Base-by-base conservation (phyloP, 64 coral and sea anemone genomes). In the Anthopleura sola region DNA sequence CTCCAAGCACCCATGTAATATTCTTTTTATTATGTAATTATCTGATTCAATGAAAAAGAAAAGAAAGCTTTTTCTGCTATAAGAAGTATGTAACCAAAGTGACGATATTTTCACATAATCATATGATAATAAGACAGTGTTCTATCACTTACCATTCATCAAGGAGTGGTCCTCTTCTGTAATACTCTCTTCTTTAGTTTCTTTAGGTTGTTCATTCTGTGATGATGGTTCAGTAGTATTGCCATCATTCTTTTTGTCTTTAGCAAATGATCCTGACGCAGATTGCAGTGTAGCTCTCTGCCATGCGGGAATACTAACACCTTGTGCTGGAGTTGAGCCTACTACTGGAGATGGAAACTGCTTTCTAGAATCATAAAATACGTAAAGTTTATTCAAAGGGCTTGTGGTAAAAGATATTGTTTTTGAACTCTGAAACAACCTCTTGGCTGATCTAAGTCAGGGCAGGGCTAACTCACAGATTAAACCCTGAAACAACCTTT, bases 301-400 rank as follows among this genome's bases (percentile, higher is more conserved):
- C 94, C 94, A 96, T 2, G 90, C 82, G 21, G 94, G 94, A 66
- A 96, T 96, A 5, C 90, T 69, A 10, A 77, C 31, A n/a, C 75
- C 36, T 3, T 48, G 76, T 48, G 50, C 76, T 21, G 94, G 94
- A 11, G 94, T 96, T 6, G 93, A 95, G 24, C 88, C 84, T 4
- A 92, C 68, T 64, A 92, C 28, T 23, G 94, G 90, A 18, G 94
- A 89, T 5, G 94, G 90, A 84, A 96, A 96, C 79, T 92, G 90
- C 53, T 92, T 96, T 54, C 94, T 96, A 24, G 15, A 78, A 36
- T 29, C 15, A 26, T 26, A 62, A 62, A 62, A 10, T 23, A n/a
- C 58, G 5, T 62, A 3, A 7, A 8, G 21, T 62, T n/a, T 62
- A 62, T 62, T n/a, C 23, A n/a, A n/a, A 26, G 1, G n/a, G 0